phyloP scores from a whole-genome alignment of 2,888 invertebrate genomes.

The Sceliomorpha sp. region DNA sequence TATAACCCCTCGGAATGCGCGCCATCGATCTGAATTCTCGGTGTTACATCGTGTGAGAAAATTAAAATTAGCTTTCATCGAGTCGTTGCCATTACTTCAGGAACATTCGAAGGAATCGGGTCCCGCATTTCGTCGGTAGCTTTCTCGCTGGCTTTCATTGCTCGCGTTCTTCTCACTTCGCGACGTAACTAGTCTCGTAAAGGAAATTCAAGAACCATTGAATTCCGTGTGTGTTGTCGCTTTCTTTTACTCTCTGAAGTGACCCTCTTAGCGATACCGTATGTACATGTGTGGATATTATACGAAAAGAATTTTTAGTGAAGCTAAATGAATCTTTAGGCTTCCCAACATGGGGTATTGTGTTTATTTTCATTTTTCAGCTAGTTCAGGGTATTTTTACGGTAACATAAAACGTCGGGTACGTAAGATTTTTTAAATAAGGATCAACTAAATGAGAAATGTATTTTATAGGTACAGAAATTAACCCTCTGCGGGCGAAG shows the following conservation, averaged over 20 bases:
- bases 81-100: constrained; percentile 41
- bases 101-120: constrained; percentile 50
- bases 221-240: constrained; percentile 51
- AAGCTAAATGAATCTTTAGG: constrained; percentile 47
- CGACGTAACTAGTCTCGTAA: constrained; percentile 50
- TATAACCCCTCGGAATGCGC: constrained; percentile 44
- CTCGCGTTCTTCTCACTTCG: constrained; percentile 52
- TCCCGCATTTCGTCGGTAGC: constrained; percentile 39
- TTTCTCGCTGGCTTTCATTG: constrained; percentile 41
- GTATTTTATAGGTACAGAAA: too few species aligned
- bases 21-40: constrained; percentile 52
- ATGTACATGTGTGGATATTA: constrained; percentile 46
- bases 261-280: constrained; percentile 47
- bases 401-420: too few species aligned
- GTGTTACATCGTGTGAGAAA: constrained; percentile 55
- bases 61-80: constrained; percentile 56
- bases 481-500: too few species aligned
- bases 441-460: too few species aligned
- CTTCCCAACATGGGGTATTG: too few species aligned
- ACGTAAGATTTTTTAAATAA: too few species aligned
- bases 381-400: too few species aligned
- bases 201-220: constrained; percentile 54
- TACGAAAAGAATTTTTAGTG: constrained; percentile 54
- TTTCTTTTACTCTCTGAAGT: constrained; percentile 52
- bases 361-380: too few species aligned